Percentiles rank a stretch among this genome's conserved stretches.
phyloP scores from a whole-genome alignment of 2,113 vertebrate species.

The Mungos mungo region DNA sequence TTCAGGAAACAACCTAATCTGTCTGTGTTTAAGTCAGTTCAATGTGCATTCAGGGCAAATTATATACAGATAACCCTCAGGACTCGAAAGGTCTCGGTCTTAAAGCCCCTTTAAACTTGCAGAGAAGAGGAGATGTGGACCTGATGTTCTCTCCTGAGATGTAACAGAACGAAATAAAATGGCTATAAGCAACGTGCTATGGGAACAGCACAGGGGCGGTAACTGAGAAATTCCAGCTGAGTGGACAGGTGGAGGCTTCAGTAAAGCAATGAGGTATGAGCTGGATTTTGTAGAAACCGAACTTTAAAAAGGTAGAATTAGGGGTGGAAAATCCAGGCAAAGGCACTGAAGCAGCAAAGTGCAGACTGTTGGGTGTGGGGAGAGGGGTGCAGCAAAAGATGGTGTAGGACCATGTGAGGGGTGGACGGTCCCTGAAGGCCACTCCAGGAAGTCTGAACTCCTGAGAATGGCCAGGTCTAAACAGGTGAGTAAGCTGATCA shows the following conservation, averaged over 20 bases:
- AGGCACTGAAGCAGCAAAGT: background rate
- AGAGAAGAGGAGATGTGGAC: background rate
- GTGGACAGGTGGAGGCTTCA: background rate
- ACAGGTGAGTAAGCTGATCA: background rate
- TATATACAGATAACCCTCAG: background rate
- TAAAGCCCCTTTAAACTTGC: background rate
- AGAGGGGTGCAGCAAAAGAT: background rate
- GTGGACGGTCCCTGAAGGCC: background rate
- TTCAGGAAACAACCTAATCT: background rate
- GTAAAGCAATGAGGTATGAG: background rate
- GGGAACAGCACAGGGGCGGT: background rate
- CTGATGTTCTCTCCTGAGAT: background rate
- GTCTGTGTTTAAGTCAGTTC: background rate
- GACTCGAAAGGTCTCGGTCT: background rate
- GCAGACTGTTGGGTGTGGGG: accelerated
- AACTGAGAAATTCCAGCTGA: background rate
- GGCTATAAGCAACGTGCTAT: too few relatives aligned
- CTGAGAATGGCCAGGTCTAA: background rate
- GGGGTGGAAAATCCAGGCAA: background rate
- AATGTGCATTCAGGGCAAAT: background rate
- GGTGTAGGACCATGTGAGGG: background rate
- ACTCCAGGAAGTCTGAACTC: background rate
- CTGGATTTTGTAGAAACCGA: background rate
- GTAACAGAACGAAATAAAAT: background rate
- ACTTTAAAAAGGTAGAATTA: background rate